Conservation (phyloP, 2,113 vertebrate genomes). For the Terrapene triunguis region DNA sequence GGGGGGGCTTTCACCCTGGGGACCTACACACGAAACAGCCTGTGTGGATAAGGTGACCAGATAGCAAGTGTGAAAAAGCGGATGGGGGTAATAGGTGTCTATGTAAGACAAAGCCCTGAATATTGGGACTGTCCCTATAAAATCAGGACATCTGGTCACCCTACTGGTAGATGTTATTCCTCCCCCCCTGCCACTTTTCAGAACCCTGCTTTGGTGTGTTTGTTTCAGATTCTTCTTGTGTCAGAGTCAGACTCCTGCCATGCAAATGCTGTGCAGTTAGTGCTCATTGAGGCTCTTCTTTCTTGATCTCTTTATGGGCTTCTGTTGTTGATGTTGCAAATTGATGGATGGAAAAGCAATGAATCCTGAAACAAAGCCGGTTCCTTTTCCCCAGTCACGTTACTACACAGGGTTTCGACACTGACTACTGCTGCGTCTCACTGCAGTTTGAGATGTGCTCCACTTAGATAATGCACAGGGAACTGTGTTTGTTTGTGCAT, state of each 20-base stretch:
- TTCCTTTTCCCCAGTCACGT: background rate
- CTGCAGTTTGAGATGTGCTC: background rate
- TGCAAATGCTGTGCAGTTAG: background rate
- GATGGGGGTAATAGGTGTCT: no score
- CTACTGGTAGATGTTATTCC: background rate
- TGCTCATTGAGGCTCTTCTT: background rate
- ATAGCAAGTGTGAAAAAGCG: background rate
- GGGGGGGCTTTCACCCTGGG: background rate
- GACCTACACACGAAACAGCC: background rate
- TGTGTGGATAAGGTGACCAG: background rate
- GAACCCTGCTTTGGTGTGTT: background rate
- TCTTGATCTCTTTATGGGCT: background rate
- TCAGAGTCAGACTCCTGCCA: background rate
- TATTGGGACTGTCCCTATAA: background rate
- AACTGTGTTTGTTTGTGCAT: background rate
- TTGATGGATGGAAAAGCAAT: background rate
- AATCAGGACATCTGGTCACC: background rate
- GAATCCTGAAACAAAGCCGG: background rate
- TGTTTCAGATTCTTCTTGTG: background rate
- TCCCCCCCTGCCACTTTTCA: background rate
- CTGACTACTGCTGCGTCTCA: background rate
- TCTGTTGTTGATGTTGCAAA: background rate
- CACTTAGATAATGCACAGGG: background rate
- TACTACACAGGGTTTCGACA: background rate
- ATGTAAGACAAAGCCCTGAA: background rate